These are phyloP conservation scores for Myopa testacea DNA, from an alignment of 2,888 invertebrate species.

Conservation along the genomic window DNA sequence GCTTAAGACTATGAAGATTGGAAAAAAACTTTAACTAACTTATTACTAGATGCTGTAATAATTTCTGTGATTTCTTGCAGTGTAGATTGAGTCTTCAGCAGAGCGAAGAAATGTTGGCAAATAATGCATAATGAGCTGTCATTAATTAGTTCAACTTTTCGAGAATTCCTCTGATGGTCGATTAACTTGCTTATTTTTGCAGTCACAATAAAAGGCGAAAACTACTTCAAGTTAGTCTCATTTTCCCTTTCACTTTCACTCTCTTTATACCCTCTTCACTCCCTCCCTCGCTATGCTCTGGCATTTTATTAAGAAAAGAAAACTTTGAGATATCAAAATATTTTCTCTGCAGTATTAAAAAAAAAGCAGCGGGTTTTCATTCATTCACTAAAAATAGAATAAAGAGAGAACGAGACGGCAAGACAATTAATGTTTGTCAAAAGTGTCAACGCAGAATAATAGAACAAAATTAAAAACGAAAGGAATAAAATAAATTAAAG, in stretches of 20 bases:
- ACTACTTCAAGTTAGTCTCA: not conserved
- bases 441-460: not conserved
- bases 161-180: not conserved
- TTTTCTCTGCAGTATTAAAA: not conserved
- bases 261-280: not conserved
- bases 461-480: not conserved
- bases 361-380: not conserved
- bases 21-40: too few relatives aligned
- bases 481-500: not conserved
- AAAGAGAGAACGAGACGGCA: conserved; percentile 8
- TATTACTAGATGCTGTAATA: too few relatives aligned
- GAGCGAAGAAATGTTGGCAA: too few relatives aligned
- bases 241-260: not conserved
- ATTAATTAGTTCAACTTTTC: not conserved
- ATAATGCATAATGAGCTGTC: too few relatives aligned
- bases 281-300: not conserved
- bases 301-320: not conserved
- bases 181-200: conserved; percentile 4
- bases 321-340: conserved; percentile 6
- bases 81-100: too few relatives aligned
- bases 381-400: not conserved
- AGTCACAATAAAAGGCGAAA: conserved; percentile 3
- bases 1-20: too few relatives aligned
- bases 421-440: conserved; percentile 4
- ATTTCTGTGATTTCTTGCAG: too few relatives aligned